Evolutionary conservation across 2,113 vertebrate species (phyloP), one percentile per base, ranked within the genome.

Genomic region (Antennarius striatus): DNA sequence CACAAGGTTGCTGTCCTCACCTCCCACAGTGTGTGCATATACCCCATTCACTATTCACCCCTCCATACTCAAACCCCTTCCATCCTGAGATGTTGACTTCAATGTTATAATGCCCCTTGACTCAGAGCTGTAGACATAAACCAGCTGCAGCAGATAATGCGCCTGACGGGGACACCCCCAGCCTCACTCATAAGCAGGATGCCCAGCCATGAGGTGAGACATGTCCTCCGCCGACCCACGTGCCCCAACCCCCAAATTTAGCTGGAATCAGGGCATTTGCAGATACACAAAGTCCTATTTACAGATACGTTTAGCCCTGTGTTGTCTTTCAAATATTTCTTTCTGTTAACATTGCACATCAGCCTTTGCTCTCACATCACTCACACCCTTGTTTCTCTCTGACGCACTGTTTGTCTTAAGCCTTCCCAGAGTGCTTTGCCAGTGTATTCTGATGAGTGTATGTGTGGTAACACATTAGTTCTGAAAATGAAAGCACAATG

Each of bases 111-210:
- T 93, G 88, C 91, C 94, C 96, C 96, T 99, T 98, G 95, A 98
- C 97, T 81, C 72, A 83, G 91, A 91, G 84, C 88, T 86, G 84
- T 93, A 99, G 98, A 99, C 95, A 99, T 99, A 95, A 99, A 99
- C 94, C 98, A 99, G 93, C 96, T 99, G 92, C 96, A 98, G 94
- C 97, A 98, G 96, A 99, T 99, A 92, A 98, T 99, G 97, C 96
- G 98, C 71, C 95, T 99, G 94, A 99, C 98, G 78, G 98, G 98
- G 89, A 99, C 97, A 47, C 98, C 98, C 90, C 98, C 98, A 73
- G 95, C 95, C 52, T 96, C 95, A 85, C 96, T 99, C 91, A 98
- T 99, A 94, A 98, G 96, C 95, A 96, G 96, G 96, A 99, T 99
- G 98, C 98, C 95, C 91, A 99, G 98, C 92, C 96, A 98, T 16